A percentile compares a stretch with the other conserved stretches of the same genome.
These are phyloP conservation scores for Microplitis deprimator DNA, from an alignment of 2,888 invertebrate genomes.

Conservation along the genomic window DNA sequence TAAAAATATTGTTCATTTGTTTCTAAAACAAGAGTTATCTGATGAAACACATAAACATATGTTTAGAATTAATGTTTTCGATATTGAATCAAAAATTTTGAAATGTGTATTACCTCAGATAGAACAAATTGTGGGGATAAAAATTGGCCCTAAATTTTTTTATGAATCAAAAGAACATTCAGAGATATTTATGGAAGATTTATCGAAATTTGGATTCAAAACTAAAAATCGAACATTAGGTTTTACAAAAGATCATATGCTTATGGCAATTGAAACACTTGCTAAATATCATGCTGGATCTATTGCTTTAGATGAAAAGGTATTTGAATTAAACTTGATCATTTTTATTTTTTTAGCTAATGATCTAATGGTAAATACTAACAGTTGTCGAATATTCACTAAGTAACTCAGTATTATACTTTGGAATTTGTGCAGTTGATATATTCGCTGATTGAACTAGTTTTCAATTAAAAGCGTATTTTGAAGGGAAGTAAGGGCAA, in stretches of 20 bases:
- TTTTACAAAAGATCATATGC: conserved; percentile 48
- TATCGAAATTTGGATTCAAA: conserved; percentile 44
- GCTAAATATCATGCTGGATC: conserved; percentile 58
- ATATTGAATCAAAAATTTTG: conserved; percentile 46
- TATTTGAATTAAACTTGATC: conserved; percentile 2
- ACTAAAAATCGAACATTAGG: conserved; percentile 53
- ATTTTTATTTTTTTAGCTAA: neutral
- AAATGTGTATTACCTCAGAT: conserved; percentile 47
- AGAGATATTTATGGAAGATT: conserved; percentile 54
- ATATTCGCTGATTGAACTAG: no score
- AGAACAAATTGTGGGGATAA: conserved; percentile 40
- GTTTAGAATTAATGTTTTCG: conserved; percentile 46
- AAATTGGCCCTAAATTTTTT: conserved; percentile 47
- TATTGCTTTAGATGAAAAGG: conserved; percentile 44
- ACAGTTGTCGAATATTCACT: no score
- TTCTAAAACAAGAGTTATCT: conserved; percentile 50
- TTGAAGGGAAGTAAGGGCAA: no score
- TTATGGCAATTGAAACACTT: conserved; percentile 48
- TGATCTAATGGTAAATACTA: neutral
- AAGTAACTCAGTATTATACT: no score
- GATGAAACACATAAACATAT: conserved; percentile 20
- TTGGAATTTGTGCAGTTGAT: no score
- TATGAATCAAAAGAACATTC: conserved; percentile 16
- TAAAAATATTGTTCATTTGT: conserved; percentile 31
- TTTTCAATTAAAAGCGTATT: no score